A percentile compares a stretch with the other conserved stretches of the same genome.
Conservation (phyloP, 1,140 invertebrate species). For the Drosophila seguyi region DNA sequence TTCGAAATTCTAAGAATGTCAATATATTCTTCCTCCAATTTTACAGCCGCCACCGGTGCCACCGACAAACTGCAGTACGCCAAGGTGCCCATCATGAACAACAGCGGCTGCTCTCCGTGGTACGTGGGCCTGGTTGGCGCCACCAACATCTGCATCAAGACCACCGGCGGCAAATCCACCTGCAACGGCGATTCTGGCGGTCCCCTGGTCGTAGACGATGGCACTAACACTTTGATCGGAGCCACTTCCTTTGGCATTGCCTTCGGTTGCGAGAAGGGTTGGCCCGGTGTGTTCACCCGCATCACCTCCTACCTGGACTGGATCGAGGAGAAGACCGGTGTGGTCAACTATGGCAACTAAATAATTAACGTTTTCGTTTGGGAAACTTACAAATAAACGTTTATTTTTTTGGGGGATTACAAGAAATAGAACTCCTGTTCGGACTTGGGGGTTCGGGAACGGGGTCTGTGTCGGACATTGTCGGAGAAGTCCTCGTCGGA, state of each 20-base stretch:
- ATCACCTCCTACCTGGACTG: constrained; percentile 86
- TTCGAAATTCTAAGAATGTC: too few relatives aligned
- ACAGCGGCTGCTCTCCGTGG: constrained; percentile 58
- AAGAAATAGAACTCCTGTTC: constrained; percentile 73
- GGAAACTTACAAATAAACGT: constrained; percentile 61
- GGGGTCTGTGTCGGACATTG: constrained; percentile 33
- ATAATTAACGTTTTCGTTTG: neutral
- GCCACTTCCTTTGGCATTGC: constrained; percentile 86
- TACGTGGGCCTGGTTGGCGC: constrained; percentile 31
- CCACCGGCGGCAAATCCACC: constrained; percentile 68
- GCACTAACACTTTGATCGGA: constrained; percentile 85
- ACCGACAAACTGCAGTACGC: constrained; percentile 60
- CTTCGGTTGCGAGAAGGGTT: constrained; percentile 86
- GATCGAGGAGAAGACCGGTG: constrained; percentile 78
- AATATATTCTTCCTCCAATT: neutral
- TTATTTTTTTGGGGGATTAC: constrained; percentile 61
- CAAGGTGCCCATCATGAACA: constrained; percentile 58
- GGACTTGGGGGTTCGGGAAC: constrained; percentile 51
- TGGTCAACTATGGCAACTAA: constrained; percentile 62
- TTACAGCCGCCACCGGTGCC: constrained; percentile 27
- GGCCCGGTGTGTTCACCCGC: constrained; percentile 86
- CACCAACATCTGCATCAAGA: constrained; percentile 73
- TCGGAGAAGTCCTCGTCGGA: constrained; percentile 43
- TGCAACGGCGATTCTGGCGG: constrained; percentile 87
- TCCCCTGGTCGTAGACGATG: constrained; percentile 84